Evolutionary conservation across 2,888 invertebrate genomes (phyloP), one percentile per base, ranked within the genome.

Genomic region (Leucoptera coffeella): DNA sequence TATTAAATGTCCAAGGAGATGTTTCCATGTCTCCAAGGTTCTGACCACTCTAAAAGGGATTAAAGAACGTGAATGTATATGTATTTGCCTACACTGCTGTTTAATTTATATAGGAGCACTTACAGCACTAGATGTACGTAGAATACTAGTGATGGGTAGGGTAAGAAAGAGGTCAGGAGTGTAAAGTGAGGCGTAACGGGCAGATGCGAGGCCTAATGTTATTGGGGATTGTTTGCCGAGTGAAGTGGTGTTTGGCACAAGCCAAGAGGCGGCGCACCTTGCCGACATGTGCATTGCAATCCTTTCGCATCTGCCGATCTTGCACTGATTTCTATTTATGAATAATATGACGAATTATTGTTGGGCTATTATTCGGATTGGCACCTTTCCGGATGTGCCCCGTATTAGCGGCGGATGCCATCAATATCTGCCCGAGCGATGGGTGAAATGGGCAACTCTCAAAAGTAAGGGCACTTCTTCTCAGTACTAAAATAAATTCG

Each of bases 321-420:
- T 62, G 62, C 62, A 61, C 61, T 61, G 64, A 65, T 65, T 65
- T 60, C 7, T 60, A 62, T 61, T 52, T 60, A 57, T 62, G 62
- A 65, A 64, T 61, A 61, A 64, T 67, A 65, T 69, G 67, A 65
- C 64, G 67, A 69, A 65, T 61, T 62, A 62, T 61, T 45, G 43
- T 44, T 46, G 43, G 38, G 42, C 59, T 46, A 59, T 67, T 62
- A 62, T 62, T 44, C 50, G 52, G 46, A 43, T 45, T 51, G 45
- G 43, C 67, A 69, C 67, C 67, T 69, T 69, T 55, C 59, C 67
- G 67, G 67, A 67, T 67, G 62, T 52, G 40, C 44, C 39, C 15
- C 17, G 6, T 7, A 17, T 47, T 43, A 49, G 45, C 47, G 46
- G 48, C 60, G 62, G 65, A 67, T 64, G 58, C n/a, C n/a, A n/a